Percentiles rank a stretch among this genome's conserved stretches.
Evolutionary conservation across 2,113 vertebrate genomes (phyloP).

Genomic region (Mohoua ochrocephala): DNA sequence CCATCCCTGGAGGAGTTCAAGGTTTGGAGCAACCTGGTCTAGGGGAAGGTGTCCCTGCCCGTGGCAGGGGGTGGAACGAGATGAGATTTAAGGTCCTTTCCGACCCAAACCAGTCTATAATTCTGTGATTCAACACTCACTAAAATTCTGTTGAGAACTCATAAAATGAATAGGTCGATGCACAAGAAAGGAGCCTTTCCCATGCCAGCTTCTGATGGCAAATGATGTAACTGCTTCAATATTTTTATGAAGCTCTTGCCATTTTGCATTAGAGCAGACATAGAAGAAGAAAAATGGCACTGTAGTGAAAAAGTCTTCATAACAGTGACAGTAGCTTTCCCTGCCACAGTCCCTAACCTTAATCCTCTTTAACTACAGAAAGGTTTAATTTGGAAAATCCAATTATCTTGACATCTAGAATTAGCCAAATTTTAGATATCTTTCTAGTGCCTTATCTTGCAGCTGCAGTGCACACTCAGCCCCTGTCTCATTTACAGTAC

Average conservation of each 20-base stretch:
- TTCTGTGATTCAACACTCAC: not conserved
- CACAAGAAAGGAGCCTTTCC: not conserved
- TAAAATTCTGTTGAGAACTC: not conserved
- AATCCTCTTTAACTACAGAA: slow-evolving; percentile 58
- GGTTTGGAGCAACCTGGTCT: rapidly evolving
- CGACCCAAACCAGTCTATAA: not conserved
- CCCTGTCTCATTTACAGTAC: slow-evolving; percentile 22
- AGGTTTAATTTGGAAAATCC: slow-evolving; percentile 62
- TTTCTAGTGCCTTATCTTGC: slow-evolving; percentile 43
- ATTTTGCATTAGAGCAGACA: slow-evolving; percentile 9
- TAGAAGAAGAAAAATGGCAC: slow-evolving; percentile 15
- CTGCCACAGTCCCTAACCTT: slow-evolving; percentile 46
- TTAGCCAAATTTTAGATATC: slow-evolving; percentile 61
- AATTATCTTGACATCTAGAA: slow-evolving; percentile 69
- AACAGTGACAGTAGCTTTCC: slow-evolving; percentile 47
- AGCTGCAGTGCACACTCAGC: not conserved
- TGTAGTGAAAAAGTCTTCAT: slow-evolving; percentile 20
- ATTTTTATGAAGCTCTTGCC: slow-evolving; percentile 28
- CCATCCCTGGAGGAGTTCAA: not conserved
- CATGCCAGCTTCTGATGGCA: not conserved
- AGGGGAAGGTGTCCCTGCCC: not conserved
- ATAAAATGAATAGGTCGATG: not conserved
- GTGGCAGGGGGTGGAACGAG: rapidly evolving
- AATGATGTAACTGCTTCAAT: not conserved
- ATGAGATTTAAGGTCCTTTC: not conserved